Percentiles rank a stretch among this genome's conserved stretches.
phyloP scores from a whole-genome alignment of 2,113 vertebrate genomes.

The Periophthalmodon schlosseri region DNA sequence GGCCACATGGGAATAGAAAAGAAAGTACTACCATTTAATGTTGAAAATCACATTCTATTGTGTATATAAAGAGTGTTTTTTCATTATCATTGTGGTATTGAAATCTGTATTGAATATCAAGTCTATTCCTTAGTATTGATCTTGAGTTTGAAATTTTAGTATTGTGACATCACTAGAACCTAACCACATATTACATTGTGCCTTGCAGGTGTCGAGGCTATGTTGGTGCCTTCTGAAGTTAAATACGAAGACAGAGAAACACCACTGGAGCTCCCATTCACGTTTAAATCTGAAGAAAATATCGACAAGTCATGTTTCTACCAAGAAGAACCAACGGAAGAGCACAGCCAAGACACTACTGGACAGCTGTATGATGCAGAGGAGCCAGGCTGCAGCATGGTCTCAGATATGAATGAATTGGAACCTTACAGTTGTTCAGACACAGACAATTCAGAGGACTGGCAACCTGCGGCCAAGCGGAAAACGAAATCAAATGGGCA shows the following conservation, averaged over 20 bases:
- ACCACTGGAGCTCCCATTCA: not conserved
- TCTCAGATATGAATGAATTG: not conserved
- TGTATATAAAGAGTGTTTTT: too few species aligned
- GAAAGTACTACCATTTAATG: too few species aligned
- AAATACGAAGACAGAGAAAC: not conserved
- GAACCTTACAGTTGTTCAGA: not conserved
- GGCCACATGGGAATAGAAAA: too few species aligned
- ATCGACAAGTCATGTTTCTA: not conserved
- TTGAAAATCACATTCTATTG: too few species aligned
- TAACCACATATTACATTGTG: not conserved
- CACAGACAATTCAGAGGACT: not conserved
- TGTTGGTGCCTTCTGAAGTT: not conserved
- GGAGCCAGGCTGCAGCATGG: constrained; percentile 9
- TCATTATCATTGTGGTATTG: too few species aligned
- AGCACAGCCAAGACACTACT: not conserved
- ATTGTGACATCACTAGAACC: too few species aligned
- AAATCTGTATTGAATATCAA: too few species aligned
- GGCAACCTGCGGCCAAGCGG: not conserved
- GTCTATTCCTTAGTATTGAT: too few species aligned
- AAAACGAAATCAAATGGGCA: not conserved
- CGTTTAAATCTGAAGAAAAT: not conserved
- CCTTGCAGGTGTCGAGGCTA: not conserved
- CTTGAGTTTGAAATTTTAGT: too few species aligned
- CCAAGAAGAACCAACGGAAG: not conserved
- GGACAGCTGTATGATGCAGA: not conserved